Evolutionary conservation across 1,140 invertebrate genomes (phyloP), one percentile per base, ranked within the genome.

Genomic region (Lamellibrachia luymesi): DNA sequence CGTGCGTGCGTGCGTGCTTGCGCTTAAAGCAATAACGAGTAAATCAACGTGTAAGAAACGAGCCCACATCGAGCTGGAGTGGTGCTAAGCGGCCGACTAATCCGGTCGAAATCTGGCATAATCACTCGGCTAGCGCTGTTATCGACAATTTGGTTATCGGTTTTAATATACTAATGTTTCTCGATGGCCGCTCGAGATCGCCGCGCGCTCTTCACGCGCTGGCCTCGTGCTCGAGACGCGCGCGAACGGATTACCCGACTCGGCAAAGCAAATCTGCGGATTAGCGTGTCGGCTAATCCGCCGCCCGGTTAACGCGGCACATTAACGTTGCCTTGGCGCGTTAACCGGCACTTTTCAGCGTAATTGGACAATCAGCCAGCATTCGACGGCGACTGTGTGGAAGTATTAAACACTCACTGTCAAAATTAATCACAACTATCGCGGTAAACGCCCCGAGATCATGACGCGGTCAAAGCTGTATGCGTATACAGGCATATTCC

Each of bases 101-200:
- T 80, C 64, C 64, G 25, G 13, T 80, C 64, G 64, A 80, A 80
- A 80, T 80, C 64, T 80, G 64, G 64, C 64, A 80, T 80, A 80
- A 80, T 80, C 64, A 80, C 64, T 80, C 64, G 64, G 64, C 64
- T 80, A 80, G 64, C 64, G 64, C 64, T 80, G 64, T 80, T 80
- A 80, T 80, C 64, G 64, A 80, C 64, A 80, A 80, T 80, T 80
- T 80, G 64, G 64, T 80, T 80, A 80, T 80, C 64, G 64, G 64
- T 80, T 80, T 80, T 80, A 80, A 80, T 80, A 80, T 80, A 80
- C 64, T 80, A 80, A 80, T 80, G 64, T 80, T 80, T 80, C 64
- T 80, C 64, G 4, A 80, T 80, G 64, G 25, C 64, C 64, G 64
- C 6, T 80, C 64, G 64, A 80, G 64, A 80, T 10, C 64, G 13